These are phyloP conservation scores for Urosaurus nigricauda DNA, from an alignment of 2,797 vertebrate genomes.

Conservation along the genomic window DNA sequence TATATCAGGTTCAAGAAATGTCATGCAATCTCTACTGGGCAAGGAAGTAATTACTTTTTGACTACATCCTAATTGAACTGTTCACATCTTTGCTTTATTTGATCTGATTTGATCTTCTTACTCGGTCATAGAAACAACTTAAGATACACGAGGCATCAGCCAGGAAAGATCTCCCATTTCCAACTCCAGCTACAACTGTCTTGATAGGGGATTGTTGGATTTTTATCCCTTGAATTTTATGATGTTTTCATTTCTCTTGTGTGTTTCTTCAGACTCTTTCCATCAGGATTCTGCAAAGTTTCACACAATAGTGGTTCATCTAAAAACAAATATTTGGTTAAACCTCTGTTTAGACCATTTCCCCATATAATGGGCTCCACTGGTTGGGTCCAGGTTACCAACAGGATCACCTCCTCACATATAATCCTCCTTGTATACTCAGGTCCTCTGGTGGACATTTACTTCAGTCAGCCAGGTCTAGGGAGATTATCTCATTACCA, in stretches of 20 bases:
- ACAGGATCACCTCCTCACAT: too few species aligned
- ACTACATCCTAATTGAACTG: constrained; percentile 70
- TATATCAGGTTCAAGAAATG: constrained; percentile 42
- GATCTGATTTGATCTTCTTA: constrained; percentile 72
- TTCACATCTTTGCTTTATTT: constrained; percentile 67
- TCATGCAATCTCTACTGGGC: constrained; percentile 32
- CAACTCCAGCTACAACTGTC: constrained; percentile 49
- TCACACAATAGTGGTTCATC: neutral
- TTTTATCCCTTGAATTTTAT: constrained; percentile 19
- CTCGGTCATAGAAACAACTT: constrained; percentile 71
- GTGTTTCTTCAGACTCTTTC: constrained; percentile 19
- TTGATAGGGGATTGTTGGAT: constrained; percentile 49
- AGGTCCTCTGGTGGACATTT: too few species aligned
- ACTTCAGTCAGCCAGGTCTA: too few species aligned
- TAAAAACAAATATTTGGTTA: constrained; percentile 39
- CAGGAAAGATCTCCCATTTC: constrained; percentile 49
- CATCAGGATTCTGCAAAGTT: constrained; percentile 15
- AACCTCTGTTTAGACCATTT: constrained; percentile 29
- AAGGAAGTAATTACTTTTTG: constrained; percentile 65
- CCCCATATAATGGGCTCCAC: neutral
- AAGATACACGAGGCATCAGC: constrained; percentile 53
- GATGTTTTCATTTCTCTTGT: neutral
- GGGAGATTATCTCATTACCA: too few species aligned
- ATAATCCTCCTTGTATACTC: too few species aligned
- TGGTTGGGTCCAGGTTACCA: too few species aligned